These are phyloP conservation scores for Philonicus albiceps DNA, from an alignment of 2,888 invertebrate species.

Conservation along the genomic window DNA sequence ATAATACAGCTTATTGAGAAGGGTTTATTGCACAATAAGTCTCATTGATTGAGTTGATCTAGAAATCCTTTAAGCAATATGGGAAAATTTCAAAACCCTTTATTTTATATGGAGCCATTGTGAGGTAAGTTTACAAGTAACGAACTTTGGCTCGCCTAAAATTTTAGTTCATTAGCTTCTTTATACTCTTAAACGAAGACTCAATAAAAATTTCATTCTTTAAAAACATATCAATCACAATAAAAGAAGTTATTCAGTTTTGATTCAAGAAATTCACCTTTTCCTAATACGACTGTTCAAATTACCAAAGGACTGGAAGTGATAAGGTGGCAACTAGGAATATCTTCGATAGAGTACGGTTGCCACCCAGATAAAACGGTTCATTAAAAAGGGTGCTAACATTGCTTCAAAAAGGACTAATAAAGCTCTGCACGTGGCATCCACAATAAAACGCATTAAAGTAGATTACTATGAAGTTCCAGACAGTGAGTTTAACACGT, in stretches of 20 bases:
- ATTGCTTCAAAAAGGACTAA: slow-evolving; percentile 56
- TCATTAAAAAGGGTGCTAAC: slow-evolving; percentile 29
- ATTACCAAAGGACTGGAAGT: background rate
- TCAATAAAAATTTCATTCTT: background rate
- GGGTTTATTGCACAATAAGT: too few species aligned
- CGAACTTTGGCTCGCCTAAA: too few species aligned
- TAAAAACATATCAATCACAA: background rate
- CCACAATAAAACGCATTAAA: slow-evolving; percentile 65
- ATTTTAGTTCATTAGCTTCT: too few species aligned
- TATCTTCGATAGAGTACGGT: background rate
- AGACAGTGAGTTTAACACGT: slow-evolving; percentile 38
- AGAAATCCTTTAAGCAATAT: too few species aligned
- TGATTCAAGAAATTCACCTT: background rate
- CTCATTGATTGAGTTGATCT: too few species aligned
- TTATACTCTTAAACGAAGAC: too few species aligned
- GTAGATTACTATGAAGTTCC: slow-evolving; percentile 60
- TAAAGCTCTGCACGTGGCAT: slow-evolving; percentile 64
- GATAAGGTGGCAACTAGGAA: slow-evolving; percentile 2
- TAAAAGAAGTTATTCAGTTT: background rate
- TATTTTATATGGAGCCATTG: too few species aligned
- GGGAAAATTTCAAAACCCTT: too few species aligned
- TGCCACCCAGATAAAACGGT: slow-evolving; percentile 11
- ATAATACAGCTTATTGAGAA: too few species aligned
- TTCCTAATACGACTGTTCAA: background rate
- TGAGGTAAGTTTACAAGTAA: too few species aligned